Evolutionary conservation across 2,797 vertebrate species (phyloP), one percentile per base, ranked within the genome.

Genomic region (Arrhamphus sclerolepis): DNA sequence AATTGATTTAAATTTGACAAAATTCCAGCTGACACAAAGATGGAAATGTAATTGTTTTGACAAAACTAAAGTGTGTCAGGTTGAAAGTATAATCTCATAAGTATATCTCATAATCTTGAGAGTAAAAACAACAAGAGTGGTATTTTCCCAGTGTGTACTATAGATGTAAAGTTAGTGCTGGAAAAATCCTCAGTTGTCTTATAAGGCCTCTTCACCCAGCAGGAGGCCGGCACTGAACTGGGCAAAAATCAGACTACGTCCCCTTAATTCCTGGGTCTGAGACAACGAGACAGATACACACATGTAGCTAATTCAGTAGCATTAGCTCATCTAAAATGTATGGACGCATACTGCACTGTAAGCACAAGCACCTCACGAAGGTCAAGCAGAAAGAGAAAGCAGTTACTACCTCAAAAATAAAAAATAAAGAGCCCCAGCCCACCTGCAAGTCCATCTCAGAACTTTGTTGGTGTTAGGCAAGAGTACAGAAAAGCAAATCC

Each of bases 11-110:
- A 39, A 66, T 53, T 54, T 9, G 3, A 53, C 20, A 5, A 17
- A 49, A 64, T 57, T 65, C 31, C 21, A 61, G 56, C 38, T 67
- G 54, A 73, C 26, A 52, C 0, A 8, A 24, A 56, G 28, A 26
- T 26, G 10, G 28, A 54, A 28, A 28, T 61, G 3, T 26, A 26
- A 26, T 9, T 19, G 24, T 42, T 59, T 0, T 34, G 41, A 19
- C 8, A 62, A 46, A 54, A 38, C 29, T 5, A 9, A 14, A 14
- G 16, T 3, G 0, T 26, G 1, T 56, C 57, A 53, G n/a, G 2
- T 41, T 10, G 21, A 16, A 4, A 43, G 41, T 43, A 38, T 21
- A 19, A 31, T 39, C 40, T 44, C 46, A 53, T 57, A n/a, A n/a
- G n/a, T n/a, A n/a, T n/a, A n/a, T n/a, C n/a, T n/a, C n/a, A n/a